Evolutionary conservation across 2,797 vertebrate genomes (phyloP).

Genomic region (Diplodus sargus): DNA sequence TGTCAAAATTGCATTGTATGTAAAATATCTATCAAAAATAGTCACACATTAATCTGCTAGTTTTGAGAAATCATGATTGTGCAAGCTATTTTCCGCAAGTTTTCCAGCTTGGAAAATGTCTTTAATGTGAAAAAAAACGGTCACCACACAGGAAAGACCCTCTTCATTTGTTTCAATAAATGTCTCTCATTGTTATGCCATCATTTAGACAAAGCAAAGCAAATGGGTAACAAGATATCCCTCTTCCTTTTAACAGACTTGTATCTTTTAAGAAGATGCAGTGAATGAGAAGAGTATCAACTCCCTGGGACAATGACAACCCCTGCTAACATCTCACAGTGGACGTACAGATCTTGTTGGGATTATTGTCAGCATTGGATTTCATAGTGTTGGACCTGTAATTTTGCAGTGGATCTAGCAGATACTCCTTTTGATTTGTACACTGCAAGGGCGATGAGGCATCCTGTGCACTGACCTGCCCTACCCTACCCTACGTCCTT

Average conservation of each 20-base stretch:
- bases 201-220: conserved; percentile 28
- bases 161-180: conserved; percentile 53
- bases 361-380: conserved; percentile 65
- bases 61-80: not conserved
- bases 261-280: conserved; percentile 30
- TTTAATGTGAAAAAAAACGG: conserved; percentile 45
- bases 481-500: conserved; percentile 41
- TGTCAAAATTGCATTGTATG: not conserved
- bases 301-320: conserved; percentile 44
- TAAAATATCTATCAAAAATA: not conserved
- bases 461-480: conserved; percentile 49
- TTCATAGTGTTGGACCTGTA: conserved; percentile 8
- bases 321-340: conserved; percentile 34
- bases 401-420: conserved; percentile 22
- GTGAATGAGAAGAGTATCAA: conserved; percentile 32
- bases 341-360: conserved; percentile 65
- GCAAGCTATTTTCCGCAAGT: conserved; percentile 21
- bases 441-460: conserved; percentile 45
- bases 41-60: not conserved
- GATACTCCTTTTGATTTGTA: conserved; percentile 17
- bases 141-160: conserved; percentile 40
- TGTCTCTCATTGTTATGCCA: conserved; percentile 14
- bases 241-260: conserved; percentile 43
- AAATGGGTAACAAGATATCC: conserved; percentile 15
- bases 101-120: conserved; percentile 38